Conservation (phyloP, 2,113 vertebrate species). For the Boulengeromyrus knoepffleri region DNA sequence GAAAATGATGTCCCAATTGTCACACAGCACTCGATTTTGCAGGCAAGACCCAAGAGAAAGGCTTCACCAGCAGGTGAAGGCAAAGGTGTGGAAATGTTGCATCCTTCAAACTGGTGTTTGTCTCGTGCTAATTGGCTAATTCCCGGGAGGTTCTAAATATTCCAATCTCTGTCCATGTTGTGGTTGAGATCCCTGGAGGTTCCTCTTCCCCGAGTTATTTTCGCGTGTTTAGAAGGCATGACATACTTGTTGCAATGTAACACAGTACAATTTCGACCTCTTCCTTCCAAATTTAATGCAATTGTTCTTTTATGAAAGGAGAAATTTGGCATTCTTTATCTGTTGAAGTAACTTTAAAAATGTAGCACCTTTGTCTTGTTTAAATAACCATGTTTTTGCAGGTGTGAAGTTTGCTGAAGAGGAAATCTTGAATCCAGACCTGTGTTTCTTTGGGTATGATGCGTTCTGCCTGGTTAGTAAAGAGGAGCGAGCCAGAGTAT, state of each 20-base stretch:
- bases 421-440: slow-evolving; percentile 56
- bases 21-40: slow-evolving; percentile 34
- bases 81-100: slow-evolving; percentile 36
- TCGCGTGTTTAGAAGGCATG: not conserved
- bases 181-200: not conserved
- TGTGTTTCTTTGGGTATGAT: slow-evolving; percentile 55
- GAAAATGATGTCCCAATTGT: slow-evolving; percentile 41
- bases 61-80: slow-evolving; percentile 33
- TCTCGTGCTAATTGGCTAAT: not conserved
- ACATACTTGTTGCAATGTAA: not conserved
- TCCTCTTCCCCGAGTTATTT: not conserved
- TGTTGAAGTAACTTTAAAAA: not conserved
- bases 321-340: not conserved
- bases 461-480: slow-evolving; percentile 47
- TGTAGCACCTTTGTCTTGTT: not conserved
- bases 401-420: slow-evolving; percentile 36
- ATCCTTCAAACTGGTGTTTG: not conserved
- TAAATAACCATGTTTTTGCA: slow-evolving; percentile 20
- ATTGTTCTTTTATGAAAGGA: not conserved
- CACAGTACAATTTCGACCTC: not conserved
- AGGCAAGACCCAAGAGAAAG: slow-evolving; percentile 39
- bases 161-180: not conserved
- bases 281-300: not conserved
- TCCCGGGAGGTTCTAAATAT: not conserved
- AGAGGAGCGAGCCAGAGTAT: slow-evolving; percentile 54